Conservation (phyloP, 2,113 vertebrate genomes). For the Heterocephalus glaber region DNA sequence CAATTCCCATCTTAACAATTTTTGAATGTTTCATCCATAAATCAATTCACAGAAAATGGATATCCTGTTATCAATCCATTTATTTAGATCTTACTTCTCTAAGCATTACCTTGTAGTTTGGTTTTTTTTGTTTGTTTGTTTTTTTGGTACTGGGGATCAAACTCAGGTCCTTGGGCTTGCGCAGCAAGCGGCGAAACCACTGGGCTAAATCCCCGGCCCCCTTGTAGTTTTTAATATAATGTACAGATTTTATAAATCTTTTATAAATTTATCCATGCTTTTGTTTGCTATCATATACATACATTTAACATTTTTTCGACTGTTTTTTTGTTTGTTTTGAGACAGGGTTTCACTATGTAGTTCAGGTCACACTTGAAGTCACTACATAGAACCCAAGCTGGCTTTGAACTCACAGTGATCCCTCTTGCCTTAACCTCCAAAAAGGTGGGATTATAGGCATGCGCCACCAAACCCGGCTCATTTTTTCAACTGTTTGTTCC, state of each 20-base stretch:
- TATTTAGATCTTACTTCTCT: background rate
- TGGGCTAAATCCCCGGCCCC: too few species aligned
- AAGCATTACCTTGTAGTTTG: background rate
- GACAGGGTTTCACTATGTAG: background rate
- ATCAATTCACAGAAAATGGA: too few species aligned
- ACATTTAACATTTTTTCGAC: background rate
- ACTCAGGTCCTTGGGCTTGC: too few species aligned
- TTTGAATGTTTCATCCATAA: background rate
- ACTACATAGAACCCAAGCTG: too few species aligned
- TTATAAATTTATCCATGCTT: background rate
- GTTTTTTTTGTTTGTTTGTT: too few species aligned
- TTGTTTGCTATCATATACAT: background rate
- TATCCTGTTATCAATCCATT: background rate
- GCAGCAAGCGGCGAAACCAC: too few species aligned
- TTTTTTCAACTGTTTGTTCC: background rate
- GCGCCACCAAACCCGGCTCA: background rate
- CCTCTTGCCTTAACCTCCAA: too few species aligned
- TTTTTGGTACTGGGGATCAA: too few species aligned
- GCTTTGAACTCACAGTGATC: background rate
- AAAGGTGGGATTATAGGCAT: too few species aligned
- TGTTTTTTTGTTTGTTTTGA: background rate
- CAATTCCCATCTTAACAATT: background rate
- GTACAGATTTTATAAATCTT: background rate
- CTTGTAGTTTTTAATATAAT: background rate
- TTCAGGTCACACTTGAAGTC: too few species aligned